Conservation (phyloP, 2,888 invertebrate genomes). For the Anthophora plumipes region DNA sequence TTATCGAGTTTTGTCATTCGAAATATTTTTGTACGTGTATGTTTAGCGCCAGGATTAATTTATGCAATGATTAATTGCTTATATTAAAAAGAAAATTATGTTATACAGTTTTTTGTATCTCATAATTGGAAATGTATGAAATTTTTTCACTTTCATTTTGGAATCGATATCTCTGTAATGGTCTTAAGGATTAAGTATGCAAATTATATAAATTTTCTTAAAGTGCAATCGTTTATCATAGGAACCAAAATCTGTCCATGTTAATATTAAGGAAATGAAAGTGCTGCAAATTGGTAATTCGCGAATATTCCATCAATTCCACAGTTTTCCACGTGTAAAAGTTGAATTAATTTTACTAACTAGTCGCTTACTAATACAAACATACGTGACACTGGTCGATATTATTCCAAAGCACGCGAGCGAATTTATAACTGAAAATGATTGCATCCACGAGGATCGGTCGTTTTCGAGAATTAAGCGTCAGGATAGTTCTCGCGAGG, state of each 20-base stretch:
- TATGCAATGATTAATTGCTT: too few relatives aligned
- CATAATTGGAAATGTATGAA: too few relatives aligned
- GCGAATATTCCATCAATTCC: background rate
- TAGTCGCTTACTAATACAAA: background rate
- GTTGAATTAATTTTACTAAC: conserved; percentile 7
- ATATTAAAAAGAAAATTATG: too few relatives aligned
- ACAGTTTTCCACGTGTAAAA: background rate
- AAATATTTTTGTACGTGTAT: too few relatives aligned
- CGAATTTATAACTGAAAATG: conserved; percentile 13
- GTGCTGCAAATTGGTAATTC: background rate
- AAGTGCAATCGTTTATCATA: background rate
- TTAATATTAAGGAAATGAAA: too few relatives aligned
- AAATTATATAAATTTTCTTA: background rate
- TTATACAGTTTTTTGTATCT: too few relatives aligned
- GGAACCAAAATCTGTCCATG: too few relatives aligned
- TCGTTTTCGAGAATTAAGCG: conserved; percentile 28
- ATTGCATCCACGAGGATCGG: conserved; percentile 7
- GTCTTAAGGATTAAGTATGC: too few relatives aligned
- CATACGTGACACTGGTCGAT: background rate
- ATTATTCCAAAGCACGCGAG: conserved; percentile 17
- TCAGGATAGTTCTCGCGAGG: conserved; percentile 40
- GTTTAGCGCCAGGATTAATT: too few relatives aligned
- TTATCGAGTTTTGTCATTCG: too few relatives aligned
- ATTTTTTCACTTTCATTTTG: too few relatives aligned
- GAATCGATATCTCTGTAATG: too few relatives aligned